phyloP scores from a whole-genome alignment of 2,888 invertebrate genomes.

The Priocnemis perturbator region DNA sequence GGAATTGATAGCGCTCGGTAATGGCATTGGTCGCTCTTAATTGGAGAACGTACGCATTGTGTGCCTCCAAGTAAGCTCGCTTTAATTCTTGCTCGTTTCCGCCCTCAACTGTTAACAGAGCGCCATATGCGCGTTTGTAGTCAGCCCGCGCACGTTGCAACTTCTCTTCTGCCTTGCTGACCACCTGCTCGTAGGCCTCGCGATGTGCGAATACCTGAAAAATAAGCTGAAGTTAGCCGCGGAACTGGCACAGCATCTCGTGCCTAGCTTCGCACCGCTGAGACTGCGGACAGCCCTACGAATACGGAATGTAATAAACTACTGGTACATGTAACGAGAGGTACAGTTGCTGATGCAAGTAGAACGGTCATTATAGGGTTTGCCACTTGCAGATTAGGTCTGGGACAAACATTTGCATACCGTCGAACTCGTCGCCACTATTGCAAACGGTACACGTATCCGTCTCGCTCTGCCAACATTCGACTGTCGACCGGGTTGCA shows the following conservation, averaged over 20 bases:
- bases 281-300: background rate
- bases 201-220: slow-evolving; percentile 86
- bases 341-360: too few relatives aligned
- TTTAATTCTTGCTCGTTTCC: slow-evolving; percentile 79
- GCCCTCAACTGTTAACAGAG: slow-evolving; percentile 82
- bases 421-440: too few relatives aligned
- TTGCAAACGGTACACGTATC: too few relatives aligned
- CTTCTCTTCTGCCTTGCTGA: slow-evolving; percentile 90
- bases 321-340: too few relatives aligned
- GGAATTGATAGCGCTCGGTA: slow-evolving; percentile 91
- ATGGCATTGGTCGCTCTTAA: slow-evolving; percentile 94
- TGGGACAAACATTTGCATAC: too few relatives aligned
- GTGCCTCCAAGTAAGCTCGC: slow-evolving; percentile 88
- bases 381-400: too few relatives aligned
- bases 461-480: too few relatives aligned
- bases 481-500: too few relatives aligned
- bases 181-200: slow-evolving; percentile 91
- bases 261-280: background rate
- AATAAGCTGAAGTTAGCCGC: background rate
- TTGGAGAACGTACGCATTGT: slow-evolving; percentile 96
- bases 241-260: background rate
- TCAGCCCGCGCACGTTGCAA: slow-evolving; percentile 89
- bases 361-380: too few relatives aligned
- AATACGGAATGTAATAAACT: too few relatives aligned
- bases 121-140: slow-evolving; percentile 89